Conservation (phyloP, 2,113 vertebrate genomes). For the Hipposideros armiger region DNA sequence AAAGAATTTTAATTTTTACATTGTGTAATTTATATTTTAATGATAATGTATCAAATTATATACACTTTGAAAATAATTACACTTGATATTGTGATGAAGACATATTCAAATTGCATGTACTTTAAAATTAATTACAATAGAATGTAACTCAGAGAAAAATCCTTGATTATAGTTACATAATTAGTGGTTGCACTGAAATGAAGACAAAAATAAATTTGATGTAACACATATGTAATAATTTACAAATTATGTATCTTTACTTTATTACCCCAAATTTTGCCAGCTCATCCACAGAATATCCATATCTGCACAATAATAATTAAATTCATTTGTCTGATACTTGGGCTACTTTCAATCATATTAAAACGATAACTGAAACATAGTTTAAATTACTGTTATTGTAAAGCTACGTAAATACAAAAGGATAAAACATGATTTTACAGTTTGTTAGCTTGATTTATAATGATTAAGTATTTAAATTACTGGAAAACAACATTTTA, state of each 20-base stretch:
- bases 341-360: constrained; percentile 30
- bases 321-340: constrained; percentile 35
- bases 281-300: neutral
- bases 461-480: constrained; percentile 52
- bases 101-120: neutral
- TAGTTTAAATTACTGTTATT: constrained; percentile 39
- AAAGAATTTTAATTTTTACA: constrained; percentile 21
- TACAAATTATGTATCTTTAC: neutral
- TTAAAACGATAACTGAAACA: constrained; percentile 35
- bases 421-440: constrained; percentile 23
- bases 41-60: constrained; percentile 38
- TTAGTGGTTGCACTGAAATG: neutral
- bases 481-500: neutral
- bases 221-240: constrained; percentile 11
- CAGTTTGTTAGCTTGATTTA: neutral
- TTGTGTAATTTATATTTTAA: constrained; percentile 14
- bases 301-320: neutral
- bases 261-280: neutral
- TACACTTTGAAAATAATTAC: constrained; percentile 23
- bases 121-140: constrained; percentile 43
- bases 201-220: constrained; percentile 41
- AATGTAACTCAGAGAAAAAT: constrained; percentile 51
- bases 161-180: constrained; percentile 23
- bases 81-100: constrained; percentile 54
- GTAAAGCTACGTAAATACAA: constrained; percentile 5